A percentile compares a stretch with the other conserved stretches of the same genome.
phyloP scores from a whole-genome alignment of 2,113 vertebrate species.

The Origma solitaria region DNA sequence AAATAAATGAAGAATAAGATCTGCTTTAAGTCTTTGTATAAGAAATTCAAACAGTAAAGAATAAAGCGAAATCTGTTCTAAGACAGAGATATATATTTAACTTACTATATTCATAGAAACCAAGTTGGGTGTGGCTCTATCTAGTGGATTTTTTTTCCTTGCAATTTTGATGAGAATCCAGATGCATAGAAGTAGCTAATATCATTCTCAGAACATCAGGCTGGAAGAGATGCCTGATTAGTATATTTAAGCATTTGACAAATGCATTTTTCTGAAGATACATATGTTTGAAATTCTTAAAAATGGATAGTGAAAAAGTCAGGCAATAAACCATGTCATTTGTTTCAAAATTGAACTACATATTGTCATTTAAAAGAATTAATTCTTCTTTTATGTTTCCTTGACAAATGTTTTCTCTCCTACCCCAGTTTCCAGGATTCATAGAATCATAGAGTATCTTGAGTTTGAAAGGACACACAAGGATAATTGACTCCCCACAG shows the following conservation, averaged over 20 bases:
- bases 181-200: neutral
- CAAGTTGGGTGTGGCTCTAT: neutral
- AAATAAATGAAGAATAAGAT: neutral
- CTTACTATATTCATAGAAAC: neutral
- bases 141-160: neutral
- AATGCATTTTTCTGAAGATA: neutral
- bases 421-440: neutral
- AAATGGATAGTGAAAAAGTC: neutral
- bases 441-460: neutral
- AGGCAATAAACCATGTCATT: neutral
- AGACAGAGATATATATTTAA: neutral
- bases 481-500: neutral
- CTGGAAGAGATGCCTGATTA: neutral
- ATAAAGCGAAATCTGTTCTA: neutral
- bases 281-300: neutral
- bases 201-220: neutral
- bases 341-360: neutral
- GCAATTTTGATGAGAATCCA: neutral
- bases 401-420: neutral
- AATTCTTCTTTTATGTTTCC: neutral
- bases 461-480: neutral
- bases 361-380: neutral
- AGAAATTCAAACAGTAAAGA: neutral
- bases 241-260: neutral
- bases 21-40: neutral